A percentile compares a stretch with the other conserved stretches of the same genome.
Conservation (phyloP, 2,113 vertebrate genomes). For the Reinhardtius hippoglossoides region DNA sequence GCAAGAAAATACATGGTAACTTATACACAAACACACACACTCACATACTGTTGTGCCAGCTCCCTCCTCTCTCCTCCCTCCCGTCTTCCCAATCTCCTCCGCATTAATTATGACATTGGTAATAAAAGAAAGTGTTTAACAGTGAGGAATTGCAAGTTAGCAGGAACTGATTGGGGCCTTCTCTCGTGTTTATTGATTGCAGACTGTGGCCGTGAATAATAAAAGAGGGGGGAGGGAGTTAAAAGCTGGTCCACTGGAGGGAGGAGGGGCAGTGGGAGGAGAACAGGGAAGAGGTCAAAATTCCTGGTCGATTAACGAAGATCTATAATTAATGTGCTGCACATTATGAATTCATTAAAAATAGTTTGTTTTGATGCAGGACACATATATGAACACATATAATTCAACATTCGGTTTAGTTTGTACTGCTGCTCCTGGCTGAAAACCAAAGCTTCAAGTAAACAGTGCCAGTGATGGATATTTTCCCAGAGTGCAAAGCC, state of each 20-base stretch:
- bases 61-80: no score
- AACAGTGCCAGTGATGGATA: slow-evolving; percentile 31
- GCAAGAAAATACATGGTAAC: no score
- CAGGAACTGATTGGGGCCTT: no score
- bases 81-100: no score
- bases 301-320: not conserved
- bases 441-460: not conserved
- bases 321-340: not conserved
- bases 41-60: no score
- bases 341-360: not conserved
- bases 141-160: no score
- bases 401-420: not conserved
- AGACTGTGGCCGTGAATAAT: slow-evolving; percentile 32
- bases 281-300: not conserved
- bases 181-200: slow-evolving; percentile 39
- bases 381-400: not conserved
- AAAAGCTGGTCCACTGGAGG: not conserved
- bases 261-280: not conserved
- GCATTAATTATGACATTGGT: no score
- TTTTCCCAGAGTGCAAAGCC: slow-evolving; percentile 46
- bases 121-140: no score
- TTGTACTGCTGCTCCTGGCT: not conserved
- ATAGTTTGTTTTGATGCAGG: not conserved
- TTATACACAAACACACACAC: no score
- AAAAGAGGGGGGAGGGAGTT: slow-evolving; percentile 16